These are phyloP conservation scores for Pheosia tremula DNA, from an alignment of 2,888 invertebrate species.

Conservation along the genomic window DNA sequence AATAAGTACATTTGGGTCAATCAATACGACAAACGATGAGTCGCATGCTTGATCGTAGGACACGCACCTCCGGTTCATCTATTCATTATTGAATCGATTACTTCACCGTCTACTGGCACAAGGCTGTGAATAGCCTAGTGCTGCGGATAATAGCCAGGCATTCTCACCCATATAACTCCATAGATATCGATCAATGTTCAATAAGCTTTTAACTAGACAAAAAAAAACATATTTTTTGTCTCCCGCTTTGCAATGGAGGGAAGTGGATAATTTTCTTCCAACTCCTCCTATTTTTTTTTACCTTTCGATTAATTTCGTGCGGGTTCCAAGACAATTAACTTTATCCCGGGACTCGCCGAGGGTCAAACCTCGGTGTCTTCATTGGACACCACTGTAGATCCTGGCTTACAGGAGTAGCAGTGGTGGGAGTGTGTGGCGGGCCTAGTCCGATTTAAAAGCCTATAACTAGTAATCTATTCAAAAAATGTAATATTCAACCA, in stretches of 20 bases:
- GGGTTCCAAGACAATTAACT: no score
- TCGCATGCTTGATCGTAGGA: constrained; percentile 46
- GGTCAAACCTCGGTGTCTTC: no score
- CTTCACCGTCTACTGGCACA: constrained; percentile 18
- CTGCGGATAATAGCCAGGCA: constrained; percentile 8
- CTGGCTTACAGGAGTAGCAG: no score
- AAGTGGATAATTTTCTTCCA: no score
- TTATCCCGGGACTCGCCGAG: no score
- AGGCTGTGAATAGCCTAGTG: constrained; percentile 18
- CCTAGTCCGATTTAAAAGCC: no score
- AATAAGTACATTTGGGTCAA: constrained; percentile 68
- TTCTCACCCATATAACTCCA: background rate
- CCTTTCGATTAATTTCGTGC: no score
- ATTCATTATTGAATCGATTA: constrained; percentile 48
- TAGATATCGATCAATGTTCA: background rate
- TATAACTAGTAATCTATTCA: background rate
- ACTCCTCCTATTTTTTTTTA: no score
- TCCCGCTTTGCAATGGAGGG: no score
- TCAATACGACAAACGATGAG: constrained; percentile 65
- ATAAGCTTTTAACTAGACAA: background rate
- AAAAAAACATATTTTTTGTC: no score
- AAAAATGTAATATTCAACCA: background rate
- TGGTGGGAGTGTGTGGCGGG: no score
- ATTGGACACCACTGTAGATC: no score
- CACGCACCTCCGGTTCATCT: constrained; percentile 53